Evolutionary conservation across 1,140 invertebrate species (phyloP), one percentile per base, ranked within the genome.

Genomic region (Drosophila miranda): DNA sequence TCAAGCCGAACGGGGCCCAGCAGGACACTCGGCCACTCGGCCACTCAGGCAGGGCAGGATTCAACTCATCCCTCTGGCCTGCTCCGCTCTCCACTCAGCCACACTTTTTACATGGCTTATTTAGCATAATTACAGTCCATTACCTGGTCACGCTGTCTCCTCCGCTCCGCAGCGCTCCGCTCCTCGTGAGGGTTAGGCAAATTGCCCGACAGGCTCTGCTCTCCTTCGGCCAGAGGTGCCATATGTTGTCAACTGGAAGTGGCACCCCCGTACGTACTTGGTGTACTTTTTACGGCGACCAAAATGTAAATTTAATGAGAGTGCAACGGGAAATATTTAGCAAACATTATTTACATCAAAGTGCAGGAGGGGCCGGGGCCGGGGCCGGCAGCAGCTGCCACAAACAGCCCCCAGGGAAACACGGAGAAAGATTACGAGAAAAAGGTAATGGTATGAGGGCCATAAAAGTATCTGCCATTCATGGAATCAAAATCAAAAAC

Each of bases 111-210:
- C 73, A 81, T 77, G 81, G 69, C 81, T 86, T 84, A 86, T 86
- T 84, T 84, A 84, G 81, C 81, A 84, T 84, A 84, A 84, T 84
- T 84, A 81, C 81, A 81, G 82, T 86, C 81, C 81, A 84, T 84
- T 84, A 84, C 77, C 82, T 84, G 81, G 81, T 86, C 81, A 84
- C 81, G 80, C 80, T 75, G 61, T 23, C 50, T 38, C 76, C 48
- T 50, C 66, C 16, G 2, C 9, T 2, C 9, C 16, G 8, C 42
- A 9, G 13, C n/a, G 11, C 21, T 21, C 38, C 56, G 5, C 3
- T 26, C 23, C 5, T 23, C 50, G 8, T 13, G 46, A 23, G 43
- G 45, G 58, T 50, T 34, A 52, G 42, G 41, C 53, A 60, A 51
- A 41, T 59, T 44, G 53, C 55, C 52, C 30, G 64, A 56, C 73